phyloP scores from a whole-genome alignment of 2,797 vertebrate genomes.

The Alectoris magna region DNA sequence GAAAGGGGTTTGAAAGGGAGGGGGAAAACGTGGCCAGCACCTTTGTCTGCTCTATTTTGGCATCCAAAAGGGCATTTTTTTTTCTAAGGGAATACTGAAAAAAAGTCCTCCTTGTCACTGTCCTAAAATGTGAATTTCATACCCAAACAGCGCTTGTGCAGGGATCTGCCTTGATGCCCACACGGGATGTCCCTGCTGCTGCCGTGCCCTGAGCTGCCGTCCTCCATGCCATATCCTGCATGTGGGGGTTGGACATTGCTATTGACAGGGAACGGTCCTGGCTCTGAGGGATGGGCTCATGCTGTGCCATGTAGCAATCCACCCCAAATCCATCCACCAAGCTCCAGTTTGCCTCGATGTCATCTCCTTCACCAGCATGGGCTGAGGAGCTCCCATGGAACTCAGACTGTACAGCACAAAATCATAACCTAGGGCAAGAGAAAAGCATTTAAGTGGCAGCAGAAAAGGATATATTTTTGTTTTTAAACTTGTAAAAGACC shows the following conservation, averaged over 20 bases:
- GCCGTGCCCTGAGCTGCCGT: no score
- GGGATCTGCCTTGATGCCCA: background rate
- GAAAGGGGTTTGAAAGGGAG: slow-evolving; percentile 32
- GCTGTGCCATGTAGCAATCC: background rate
- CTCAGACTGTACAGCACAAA: background rate
- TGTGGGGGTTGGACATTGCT: background rate
- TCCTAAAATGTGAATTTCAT: background rate
- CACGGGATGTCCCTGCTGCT: background rate
- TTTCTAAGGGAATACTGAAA: background rate
- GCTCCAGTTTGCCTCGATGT: background rate
- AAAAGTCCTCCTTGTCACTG: background rate
- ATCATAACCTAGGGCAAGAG: background rate
- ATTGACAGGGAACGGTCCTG: background rate
- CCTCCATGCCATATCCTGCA: background rate
- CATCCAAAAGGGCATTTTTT: background rate
- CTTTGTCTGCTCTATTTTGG: background rate
- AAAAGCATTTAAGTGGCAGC: background rate
- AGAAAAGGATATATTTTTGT: background rate
- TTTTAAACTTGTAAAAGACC: background rate
- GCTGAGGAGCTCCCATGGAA: background rate
- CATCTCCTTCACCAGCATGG: fast-evolving
- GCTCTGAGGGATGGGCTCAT: no score
- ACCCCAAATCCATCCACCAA: background rate
- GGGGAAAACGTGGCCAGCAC: background rate
- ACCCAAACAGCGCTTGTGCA: background rate